These are phyloP conservation scores for Doryteuthis pealeii DNA, from an alignment of 1,140 invertebrate species.

Conservation along the genomic window DNA sequence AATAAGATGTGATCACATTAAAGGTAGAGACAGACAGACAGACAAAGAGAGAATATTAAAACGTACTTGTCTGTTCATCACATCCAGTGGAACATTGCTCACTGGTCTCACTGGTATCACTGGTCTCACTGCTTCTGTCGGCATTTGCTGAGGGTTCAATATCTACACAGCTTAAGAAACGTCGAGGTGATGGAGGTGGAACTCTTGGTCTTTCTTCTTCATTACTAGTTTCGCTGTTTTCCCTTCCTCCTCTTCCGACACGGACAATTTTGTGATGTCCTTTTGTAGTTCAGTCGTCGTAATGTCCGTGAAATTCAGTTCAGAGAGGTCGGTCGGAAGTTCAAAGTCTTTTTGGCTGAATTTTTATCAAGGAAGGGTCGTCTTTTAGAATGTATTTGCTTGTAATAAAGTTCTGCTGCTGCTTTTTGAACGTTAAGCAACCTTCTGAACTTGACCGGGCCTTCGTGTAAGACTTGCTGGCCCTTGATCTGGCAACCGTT, in stretches of 20 bases:
- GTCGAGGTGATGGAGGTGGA: background rate
- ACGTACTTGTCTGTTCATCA: no score
- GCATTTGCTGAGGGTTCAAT: background rate
- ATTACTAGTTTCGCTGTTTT: no score
- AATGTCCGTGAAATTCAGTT: background rate
- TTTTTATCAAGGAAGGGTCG: background rate
- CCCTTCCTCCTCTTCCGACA: no score
- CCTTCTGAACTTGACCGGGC: background rate
- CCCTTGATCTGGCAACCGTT: background rate
- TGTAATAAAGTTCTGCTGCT: background rate
- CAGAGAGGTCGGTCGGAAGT: background rate
- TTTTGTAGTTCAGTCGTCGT: background rate
- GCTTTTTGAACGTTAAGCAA: background rate
- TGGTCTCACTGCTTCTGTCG: background rate
- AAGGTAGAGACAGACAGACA: no score
- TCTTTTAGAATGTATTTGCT: slow-evolving; percentile 2
- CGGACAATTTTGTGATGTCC: background rate
- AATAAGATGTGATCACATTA: no score
- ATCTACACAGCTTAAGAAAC: background rate
- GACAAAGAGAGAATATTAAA: no score
- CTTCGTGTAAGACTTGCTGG: background rate
- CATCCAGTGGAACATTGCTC: no score
- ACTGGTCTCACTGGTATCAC: no score
- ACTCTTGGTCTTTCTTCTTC: background rate
- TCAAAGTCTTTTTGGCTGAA: slow-evolving; percentile 1